Evolutionary conservation across 2,797 vertebrate genomes (phyloP), one percentile per base, ranked within the genome.

Genomic region (Heteromormyrus szaboi): DNA sequence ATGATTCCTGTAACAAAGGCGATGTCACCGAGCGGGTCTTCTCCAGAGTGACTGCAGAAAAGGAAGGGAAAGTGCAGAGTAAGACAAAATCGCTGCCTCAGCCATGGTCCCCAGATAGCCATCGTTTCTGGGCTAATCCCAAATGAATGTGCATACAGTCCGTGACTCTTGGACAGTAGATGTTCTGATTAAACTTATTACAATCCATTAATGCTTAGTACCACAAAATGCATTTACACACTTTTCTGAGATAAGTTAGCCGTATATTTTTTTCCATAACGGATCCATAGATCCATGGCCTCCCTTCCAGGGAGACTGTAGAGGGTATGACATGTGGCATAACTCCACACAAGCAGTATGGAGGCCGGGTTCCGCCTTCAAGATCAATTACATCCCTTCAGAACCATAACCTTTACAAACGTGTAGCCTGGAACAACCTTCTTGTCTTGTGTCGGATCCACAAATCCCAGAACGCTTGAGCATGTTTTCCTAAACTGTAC

Each of bases 1-100:
- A 46, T 68, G 81, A 41, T 85, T 33, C 33, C 22, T 85, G 22
- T 72, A 51, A 86, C 59, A 72, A 89, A 89, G 25, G 62, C 83
- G 37, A 19, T 41, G 59, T 41, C 48, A 50, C 51, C 17, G 88
- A 37, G 84, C 25, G 37, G n/a, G 7, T 44, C 81, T 68, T 37
- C 41, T 11, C 51, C 0, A 33, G 53, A 88, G 12, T 48, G 9
- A 17, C 51, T 33, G 62, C 62, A 50, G 56, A 1, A 53, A 37
- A 7, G 22, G 79, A 3, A 76, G 3, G 19, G 50, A 76, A 50
- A 14, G 19, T 17, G 33, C 25, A 41, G 17, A 54, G 44, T 84
- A 48, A 14, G 25, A 25, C 25, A 11, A 14, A 56, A 46, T 33
- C n/a, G 11, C 50, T 89, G 44, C 46, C 59, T 53, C 29, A 72